These are phyloP conservation scores for Cataglyphis hispanica DNA, from an alignment of 1,140 invertebrate genomes.

Conservation along the genomic window DNA sequence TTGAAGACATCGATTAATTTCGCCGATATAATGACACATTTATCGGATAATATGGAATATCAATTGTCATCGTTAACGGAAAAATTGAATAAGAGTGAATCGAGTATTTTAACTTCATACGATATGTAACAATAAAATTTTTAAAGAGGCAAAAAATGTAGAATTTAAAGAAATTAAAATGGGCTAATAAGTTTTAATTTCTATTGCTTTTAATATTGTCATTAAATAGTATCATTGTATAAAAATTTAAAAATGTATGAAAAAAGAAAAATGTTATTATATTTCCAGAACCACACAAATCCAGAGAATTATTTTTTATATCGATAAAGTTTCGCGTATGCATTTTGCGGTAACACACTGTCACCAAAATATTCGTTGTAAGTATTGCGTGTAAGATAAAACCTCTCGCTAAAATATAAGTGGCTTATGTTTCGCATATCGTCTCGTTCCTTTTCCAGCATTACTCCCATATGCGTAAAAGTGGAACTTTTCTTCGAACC, in stretches of 20 bases:
- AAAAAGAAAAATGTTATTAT: too few species aligned
- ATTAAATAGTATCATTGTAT: not conserved
- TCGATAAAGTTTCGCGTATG: constrained; percentile 21
- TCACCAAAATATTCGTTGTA: not conserved
- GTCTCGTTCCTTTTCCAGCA: constrained; percentile 10
- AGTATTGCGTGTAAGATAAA: constrained; percentile 50
- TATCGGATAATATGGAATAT: constrained; percentile 46
- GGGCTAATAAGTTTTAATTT: not conserved
- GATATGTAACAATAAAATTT: constrained; percentile 26
- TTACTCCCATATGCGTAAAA: not conserved
- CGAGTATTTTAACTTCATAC: constrained; percentile 30
- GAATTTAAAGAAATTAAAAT: constrained; percentile 21
- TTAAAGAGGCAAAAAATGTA: not conserved
- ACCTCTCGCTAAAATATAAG: constrained; percentile 65
- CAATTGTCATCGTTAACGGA: constrained; percentile 50
- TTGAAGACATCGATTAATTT: constrained; percentile 50
- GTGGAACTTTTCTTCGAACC: constrained; percentile 23
- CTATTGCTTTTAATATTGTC: not conserved
- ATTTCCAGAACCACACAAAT: not conserved
- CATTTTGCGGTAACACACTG: not conserved
- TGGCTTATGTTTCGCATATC: constrained; percentile 56
- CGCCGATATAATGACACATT: constrained; percentile 35
- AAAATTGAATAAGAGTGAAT: constrained; percentile 28
- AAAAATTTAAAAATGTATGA: not conserved
- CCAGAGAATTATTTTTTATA: not conserved